Conservation (phyloP, 1,140 invertebrate species). For the Drusus annulatus region DNA sequence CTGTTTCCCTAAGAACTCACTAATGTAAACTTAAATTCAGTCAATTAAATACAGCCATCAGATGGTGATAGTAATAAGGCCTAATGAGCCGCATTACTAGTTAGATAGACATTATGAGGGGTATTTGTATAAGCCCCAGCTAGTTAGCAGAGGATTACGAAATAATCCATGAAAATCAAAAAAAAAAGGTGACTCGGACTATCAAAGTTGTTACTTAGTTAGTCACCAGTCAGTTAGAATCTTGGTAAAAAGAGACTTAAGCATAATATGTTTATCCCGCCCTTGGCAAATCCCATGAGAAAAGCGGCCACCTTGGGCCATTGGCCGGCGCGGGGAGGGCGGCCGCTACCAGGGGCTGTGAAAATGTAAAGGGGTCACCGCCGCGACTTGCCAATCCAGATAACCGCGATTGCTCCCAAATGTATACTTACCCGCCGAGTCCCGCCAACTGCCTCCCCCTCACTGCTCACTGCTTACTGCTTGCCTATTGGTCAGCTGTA, state of each 20-base stretch:
- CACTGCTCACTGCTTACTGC: neutral
- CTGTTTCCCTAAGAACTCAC: no score
- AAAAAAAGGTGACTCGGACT: no score
- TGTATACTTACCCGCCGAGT: slow-evolving; percentile 16
- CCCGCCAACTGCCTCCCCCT: neutral
- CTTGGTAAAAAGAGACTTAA: neutral
- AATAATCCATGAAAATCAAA: no score
- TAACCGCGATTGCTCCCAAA: slow-evolving; percentile 28
- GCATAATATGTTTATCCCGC: neutral
- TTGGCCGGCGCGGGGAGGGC: neutral
- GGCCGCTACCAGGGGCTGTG: neutral
- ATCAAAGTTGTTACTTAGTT: no score
- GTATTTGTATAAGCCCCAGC: no score
- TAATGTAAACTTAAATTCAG: no score
- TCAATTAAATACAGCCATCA: no score
- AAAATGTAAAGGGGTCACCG: slow-evolving; percentile 10
- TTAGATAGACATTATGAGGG: no score
- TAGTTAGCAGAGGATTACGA: no score
- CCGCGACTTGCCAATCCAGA: slow-evolving; percentile 28
- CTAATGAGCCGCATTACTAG: no score
- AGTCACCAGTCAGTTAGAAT: neutral
- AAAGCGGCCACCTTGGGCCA: neutral
- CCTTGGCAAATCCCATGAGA: neutral
- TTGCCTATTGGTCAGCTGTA: slow-evolving; percentile 5
- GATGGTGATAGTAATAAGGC: no score